Evolutionary conservation across 2,113 vertebrate genomes (phyloP), one percentile per base, ranked within the genome.

Genomic region (Dipodomys stephensi): DNA sequence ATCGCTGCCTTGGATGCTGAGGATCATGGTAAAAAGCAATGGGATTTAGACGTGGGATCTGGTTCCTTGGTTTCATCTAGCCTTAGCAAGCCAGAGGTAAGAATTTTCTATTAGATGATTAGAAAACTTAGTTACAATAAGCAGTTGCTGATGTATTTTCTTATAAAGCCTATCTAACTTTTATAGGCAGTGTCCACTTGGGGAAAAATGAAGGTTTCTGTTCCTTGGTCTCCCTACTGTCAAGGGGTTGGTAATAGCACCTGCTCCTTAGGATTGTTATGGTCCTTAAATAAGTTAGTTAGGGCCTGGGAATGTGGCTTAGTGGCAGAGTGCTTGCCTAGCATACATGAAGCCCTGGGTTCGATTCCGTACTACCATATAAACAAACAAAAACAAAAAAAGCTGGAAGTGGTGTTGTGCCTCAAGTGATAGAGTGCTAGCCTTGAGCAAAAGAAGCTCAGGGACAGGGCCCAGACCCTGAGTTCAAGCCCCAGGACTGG

Each of bases 11-110:
- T 99, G 98, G 99, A 99, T 95, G 99, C 99, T 88, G 98, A 99
- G 94, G 99, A 99, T 91, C 98, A 97, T 87, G 99, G 99, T 67
- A 98, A 98, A 95, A 99, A 99, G 95, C 99, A 99, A 95, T 99
- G 99, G 99, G 99, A 99, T 96, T 98, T 99, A 91, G 99, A 99
- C 30, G 98, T 99, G n/a, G 99, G 99, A 73, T 99, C 99, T 0
- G 99, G 99, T 65, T 98, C 99, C 96, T 98, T 99, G 94, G 98
- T 99, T 90, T 99, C 99, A 35, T 99, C 99, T 97, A 99, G 99
- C 93, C 99, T 99, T 89, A 99, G 99, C 98, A 99, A 99, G 97
- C 99, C 99, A 76, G 99, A 99, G 99, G 99, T 99, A 97, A 97
- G 98, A 79, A 39, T 94, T 16, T 23, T 65, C 73, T 86, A 16